Evolutionary conservation across 1,140 invertebrate genomes (phyloP).

Genomic region (Drosophila nigromelanica): DNA sequence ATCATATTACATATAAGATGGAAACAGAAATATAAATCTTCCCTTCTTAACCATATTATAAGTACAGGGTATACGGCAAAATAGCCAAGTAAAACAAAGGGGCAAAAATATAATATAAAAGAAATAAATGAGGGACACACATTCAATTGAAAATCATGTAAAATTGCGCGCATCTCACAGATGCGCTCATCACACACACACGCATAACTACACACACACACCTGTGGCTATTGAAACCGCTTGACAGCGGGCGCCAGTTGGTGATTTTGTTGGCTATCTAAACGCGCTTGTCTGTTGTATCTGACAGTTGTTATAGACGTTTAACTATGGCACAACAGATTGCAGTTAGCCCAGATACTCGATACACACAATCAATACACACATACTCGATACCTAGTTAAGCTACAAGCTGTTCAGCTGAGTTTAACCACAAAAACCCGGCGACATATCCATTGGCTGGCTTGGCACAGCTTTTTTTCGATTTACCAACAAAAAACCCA

Average conservation of each 20-base stretch:
- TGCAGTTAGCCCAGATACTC: conserved; percentile 42
- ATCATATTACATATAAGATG: too few relatives aligned
- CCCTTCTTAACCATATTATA: background rate
- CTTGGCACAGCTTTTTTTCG: conserved; percentile 27
- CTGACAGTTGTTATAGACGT: conserved; percentile 10
- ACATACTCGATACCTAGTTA: background rate
- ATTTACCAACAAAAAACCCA: conserved; percentile 21
- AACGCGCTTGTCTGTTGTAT: conserved; percentile 5
- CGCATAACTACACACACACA: background rate
- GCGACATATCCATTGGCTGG: conserved; percentile 19
- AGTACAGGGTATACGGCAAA: conserved; percentile 10
- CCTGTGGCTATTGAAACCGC: background rate
- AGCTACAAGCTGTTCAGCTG: background rate
- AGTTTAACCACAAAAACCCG: conserved; percentile 28
- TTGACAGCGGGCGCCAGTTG: conserved; percentile 26
- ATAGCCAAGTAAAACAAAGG: conserved; percentile 20
- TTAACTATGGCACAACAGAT: conserved; percentile 17
- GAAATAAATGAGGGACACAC: conserved; percentile 25
- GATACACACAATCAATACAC: conserved; percentile 5
- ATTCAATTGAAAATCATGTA: conserved; percentile 52
- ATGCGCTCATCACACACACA: background rate
- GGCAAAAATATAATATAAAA: conserved; percentile 2
- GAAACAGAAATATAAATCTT: background rate
- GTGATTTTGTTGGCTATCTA: background rate
- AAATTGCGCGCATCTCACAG: conserved; percentile 26